Conservation (phyloP, 2,888 invertebrate genomes). For the Azorinus chamasolen region DNA sequence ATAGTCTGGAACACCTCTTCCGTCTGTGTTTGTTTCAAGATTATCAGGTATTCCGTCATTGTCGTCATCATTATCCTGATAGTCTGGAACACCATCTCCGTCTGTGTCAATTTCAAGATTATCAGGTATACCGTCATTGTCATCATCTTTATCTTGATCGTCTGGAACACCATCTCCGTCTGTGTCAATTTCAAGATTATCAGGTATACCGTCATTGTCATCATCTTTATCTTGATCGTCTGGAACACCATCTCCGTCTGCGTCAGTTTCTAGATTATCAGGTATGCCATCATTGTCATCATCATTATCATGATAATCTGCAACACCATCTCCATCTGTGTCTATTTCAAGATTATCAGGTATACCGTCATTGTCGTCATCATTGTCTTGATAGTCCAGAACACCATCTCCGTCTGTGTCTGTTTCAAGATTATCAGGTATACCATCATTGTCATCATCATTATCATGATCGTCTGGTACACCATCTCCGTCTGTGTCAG, state of each 20-base stretch:
- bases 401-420: slow-evolving; percentile 82
- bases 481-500: slow-evolving; percentile 73
- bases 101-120: slow-evolving; percentile 73
- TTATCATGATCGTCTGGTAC: slow-evolving; percentile 70
- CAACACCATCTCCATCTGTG: slow-evolving; percentile 74
- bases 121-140: slow-evolving; percentile 74
- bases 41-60: slow-evolving; percentile 80
- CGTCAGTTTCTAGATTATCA: slow-evolving; percentile 74
- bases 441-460: slow-evolving; percentile 79
- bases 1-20: slow-evolving; percentile 81
- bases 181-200: slow-evolving; percentile 73
- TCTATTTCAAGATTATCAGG: slow-evolving; percentile 60
- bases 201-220: slow-evolving; percentile 75
- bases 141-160: slow-evolving; percentile 63
- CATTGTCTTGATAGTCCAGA: slow-evolving; percentile 73
- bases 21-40: slow-evolving; percentile 71
- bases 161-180: slow-evolving; percentile 79
- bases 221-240: slow-evolving; percentile 70
- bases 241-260: slow-evolving; percentile 76
- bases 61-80: slow-evolving; percentile 81
- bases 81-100: slow-evolving; percentile 77
- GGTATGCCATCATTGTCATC: slow-evolving; percentile 81
- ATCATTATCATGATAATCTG: slow-evolving; percentile 67
- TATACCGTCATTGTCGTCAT: slow-evolving; percentile 79
- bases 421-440: slow-evolving; percentile 72